Evolutionary conservation across 2,888 invertebrate genomes (phyloP), one percentile per base, ranked within the genome.

Genomic region (Beris morrisii): DNA sequence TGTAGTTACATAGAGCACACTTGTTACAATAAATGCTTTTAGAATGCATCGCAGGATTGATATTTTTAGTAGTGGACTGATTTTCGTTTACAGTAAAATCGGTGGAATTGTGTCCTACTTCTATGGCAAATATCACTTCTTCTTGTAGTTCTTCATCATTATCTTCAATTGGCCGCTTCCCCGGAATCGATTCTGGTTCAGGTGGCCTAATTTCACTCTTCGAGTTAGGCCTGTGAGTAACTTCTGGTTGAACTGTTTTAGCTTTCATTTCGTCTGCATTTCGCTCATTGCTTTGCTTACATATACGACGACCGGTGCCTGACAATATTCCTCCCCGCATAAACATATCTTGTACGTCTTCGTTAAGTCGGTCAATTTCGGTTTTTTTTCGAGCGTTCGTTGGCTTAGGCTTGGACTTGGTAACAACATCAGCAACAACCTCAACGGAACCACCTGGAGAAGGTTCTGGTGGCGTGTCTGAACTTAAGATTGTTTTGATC

Each of bases 321-420:
- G 38, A 38, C 9, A 38, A 38, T 38, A 38, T 3, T 9, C 9
- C 38, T 5, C 9, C 9, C 1, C 38, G 9, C 9, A 38, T 38
- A 9, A 38, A 38, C 38, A 38, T 38, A 7, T 38, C 38, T 38
- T 85, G 82, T 55, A 88, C 85, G 70, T 88, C 87, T 50, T 85
- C 86, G 70, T 87, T 87, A 0, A 88, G 76, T 72, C 83, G 82
- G 68, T 88, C 87, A 31, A 88, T 72, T 69, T 87, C 87, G 63
- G 83, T 83, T 61, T 38, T 38, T 38, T 15, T 65, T 43, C 54
- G 65, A 12, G 4, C 4, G n/a, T 15, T 59, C 4, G 50, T 15
- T 22, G 50, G 38, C 3, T n/a, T n/a, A 6, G n/a, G n/a, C n/a
- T 31, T 46, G 11, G 46, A n/a, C 1, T 13, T 15, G 13, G n/a